Base-by-base conservation (phyloP, 2,113 vertebrate genomes). In the Meleagris gallopavo region DNA sequence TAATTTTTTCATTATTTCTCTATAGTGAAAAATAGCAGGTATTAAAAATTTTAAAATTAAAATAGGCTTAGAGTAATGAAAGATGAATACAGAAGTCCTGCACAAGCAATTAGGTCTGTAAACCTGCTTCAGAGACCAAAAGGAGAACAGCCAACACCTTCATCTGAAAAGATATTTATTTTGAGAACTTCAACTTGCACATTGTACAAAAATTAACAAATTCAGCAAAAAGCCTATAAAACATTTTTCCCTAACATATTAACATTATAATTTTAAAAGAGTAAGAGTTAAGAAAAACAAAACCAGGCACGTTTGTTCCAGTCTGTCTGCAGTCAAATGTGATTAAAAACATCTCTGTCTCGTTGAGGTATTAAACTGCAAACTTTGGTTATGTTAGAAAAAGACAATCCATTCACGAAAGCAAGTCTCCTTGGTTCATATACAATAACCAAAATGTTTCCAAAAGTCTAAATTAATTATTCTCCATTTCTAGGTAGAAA, bases 111-210 rank as follows among this genome's bases (percentile, higher is more conserved):
- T 34, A 19, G 21, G 14, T n/a, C 48, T 69, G 34, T 62, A 89
- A 84, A 61, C 11, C 14, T 30, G 13, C 50, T 77, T 17, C 12
- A 24, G 40, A 67, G 24, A 54, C 29, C 19, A 10, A 40, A 89
- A 67, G 30, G 54, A 69, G 83, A 75, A 58, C 43, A 83, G 34
- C 30, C 30, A 41, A 5, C 18, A 14, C n/a, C 61, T 34, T 45
- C 48, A 88, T 96, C 94, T 95, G 95, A 97, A 97, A 97, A 95
- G 92, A 92, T 93, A 93, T 98, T 98, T 98, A 98, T 98, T 98
- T 96, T 89, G 95, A 97, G 86, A 97, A 94, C 96, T 97, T 98
- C 93, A 66, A 86, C 83, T 96, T 93, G 95, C 93, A 98, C 96
- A 97, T 96, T 86, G 92, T 97, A 97, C 97, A 97, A 96, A 92